Evolutionary conservation across 2,888 invertebrate genomes (phyloP), one percentile per base, ranked within the genome.

Genomic region (Phrixothrix hirtus): DNA sequence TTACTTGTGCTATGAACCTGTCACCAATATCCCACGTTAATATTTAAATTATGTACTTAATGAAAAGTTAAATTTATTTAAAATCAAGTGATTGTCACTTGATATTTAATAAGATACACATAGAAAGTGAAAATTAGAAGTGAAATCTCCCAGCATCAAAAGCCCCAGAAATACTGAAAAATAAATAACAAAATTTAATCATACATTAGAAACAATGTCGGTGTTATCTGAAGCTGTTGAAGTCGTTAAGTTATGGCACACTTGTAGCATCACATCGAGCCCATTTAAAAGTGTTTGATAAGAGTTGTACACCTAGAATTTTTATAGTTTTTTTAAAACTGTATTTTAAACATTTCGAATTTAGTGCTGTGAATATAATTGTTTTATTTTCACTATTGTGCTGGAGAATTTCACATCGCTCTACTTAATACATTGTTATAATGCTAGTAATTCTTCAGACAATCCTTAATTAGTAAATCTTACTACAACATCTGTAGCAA

Each of bases 1-100:
- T 95, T 95, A 81, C 94, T 94, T 67, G 94, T 95, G 70, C 92
- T 93, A 81, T 95, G 95, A 69, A 92, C 91, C 90, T 92, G 78
- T 58, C 74, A 75, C 70, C 69, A 64, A 71, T 71, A 71, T 73
- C 73, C 60, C 43, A 55, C 37, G 39, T 45, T 27, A 36, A 26
- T 36, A 16, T 10, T 30, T 14, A 21, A 12, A 5, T 25, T 26
- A 26, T 25, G 2, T 26, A 38, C 10, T 14, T 5, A 25, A 2
- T 25, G 10, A 13, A 13, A 3, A 25, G 6, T 12, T 25, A 12
- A 4, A 35, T 14, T 29, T 29, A 11, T 29, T 29, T 5, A 10
- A 2, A 31, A 11, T 7, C 10, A 27, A 2, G 9, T 4, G 27
- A 10, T 9, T 10, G 34, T 36, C 21, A 36, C 11, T 12, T 29